Base-by-base conservation (phyloP, 2,888 invertebrate species). In the Tipula lateralis region DNA sequence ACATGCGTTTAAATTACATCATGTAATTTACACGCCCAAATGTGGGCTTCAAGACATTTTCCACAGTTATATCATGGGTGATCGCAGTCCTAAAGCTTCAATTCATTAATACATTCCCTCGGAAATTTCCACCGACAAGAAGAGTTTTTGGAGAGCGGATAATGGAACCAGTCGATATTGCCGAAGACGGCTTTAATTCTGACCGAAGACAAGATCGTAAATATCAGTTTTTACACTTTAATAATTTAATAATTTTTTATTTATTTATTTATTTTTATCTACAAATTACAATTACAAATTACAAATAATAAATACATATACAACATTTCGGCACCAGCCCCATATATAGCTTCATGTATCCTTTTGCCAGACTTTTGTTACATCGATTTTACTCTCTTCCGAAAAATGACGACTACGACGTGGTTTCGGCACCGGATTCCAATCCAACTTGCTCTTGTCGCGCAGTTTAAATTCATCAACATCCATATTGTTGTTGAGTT, bases 401-500 rank as follows among this genome's bases (percentile, higher is more conserved):
- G 87, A 86, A 83, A 87, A 85, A 85, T 88, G 88, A 86, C 88
- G 89, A 83, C 88, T 88, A 85, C 90, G 88, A 86, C 89, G 89
- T 84, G 90, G 90, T 85, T 90, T 90, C 34, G 90, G 90, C 84
- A 90, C 86, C 50, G 90, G 90, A 87, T 90, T 90, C 90, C 90
- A 90, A 87, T 90, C 90, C 83, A 89, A 87, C 87, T 89, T 89
- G 9, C 89, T 86, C 29, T 19, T 81, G 29, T 84, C 84, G 4
- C 83, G 29, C 44, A 44, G 87, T 84, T 87, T 87, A 86, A 87
- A 88, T 85, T 90, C 90, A 84, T 88, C 87, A 50, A 88, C 86
- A 29, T 87, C 87, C 12, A 85, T 85, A 32, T 87, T 86, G 24
- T 84, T 85, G 32, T 85, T 84, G 81, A 84, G 84, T 80, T 85